Evolutionary conservation across 2,113 vertebrate species (phyloP), one percentile per base, ranked within the genome.

Genomic region (Chaenocephalus aceratus): DNA sequence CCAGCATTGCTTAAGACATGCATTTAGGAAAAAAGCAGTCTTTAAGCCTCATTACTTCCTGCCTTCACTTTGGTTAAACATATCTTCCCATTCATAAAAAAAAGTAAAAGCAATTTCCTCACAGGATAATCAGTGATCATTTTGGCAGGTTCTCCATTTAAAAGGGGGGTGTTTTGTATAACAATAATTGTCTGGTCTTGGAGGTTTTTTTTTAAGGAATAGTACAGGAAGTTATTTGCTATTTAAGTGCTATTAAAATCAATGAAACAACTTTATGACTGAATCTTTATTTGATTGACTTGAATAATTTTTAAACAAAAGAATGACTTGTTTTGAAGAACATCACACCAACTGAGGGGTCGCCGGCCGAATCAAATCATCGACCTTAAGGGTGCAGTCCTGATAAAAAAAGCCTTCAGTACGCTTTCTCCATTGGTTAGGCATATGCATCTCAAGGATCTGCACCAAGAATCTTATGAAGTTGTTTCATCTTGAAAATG

Each of bases 61-160:
- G 23, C 58, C 57, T 67, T 83, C 16, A 76, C 21, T 70, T 75
- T 52, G 48, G 18, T 77, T 71, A 57, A 83, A 53, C 41, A 72
- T 56, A 84, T 63, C 75, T 69, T 71, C 34, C 57, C 9, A 73
- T 73, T 41, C 44, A 57, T 82, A 71, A 81, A 72, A 41, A 8
- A 8, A 79, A 72, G 73, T 30, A 72, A 71, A 81, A 71, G 56
- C 57, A 53, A 87, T 74, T 80, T 64, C 53, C 60, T 78, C 13
- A 21, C 46, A 75, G 60, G 77, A 85, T 74, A 36, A 64, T 44
- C 68, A 77, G 18, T 57, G 23, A 72, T 71, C 41, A 74, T 72
- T 65, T 67, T 69, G 34, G 26, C 61, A 72, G 49, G 52, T 60
- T 41, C 65, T 21, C 23, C 21, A 46, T 67, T 70, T 53, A 59